A percentile compares a stretch with the other conserved stretches of the same genome.
Evolutionary conservation across 2,888 invertebrate species (phyloP).

Genomic region (Agrilus mali): DNA sequence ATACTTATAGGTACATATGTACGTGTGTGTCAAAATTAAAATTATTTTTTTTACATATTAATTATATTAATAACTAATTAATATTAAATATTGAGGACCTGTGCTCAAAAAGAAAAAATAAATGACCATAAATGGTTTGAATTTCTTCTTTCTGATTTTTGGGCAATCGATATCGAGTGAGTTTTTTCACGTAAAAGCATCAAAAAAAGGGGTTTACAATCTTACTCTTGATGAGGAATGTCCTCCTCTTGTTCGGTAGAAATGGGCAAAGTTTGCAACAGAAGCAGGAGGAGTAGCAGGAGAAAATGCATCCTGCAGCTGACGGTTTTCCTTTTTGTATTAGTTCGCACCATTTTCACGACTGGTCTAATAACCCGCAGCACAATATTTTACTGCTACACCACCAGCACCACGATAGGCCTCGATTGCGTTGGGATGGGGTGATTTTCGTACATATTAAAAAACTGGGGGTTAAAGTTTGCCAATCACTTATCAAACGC

Average conservation of each 20-base stretch:
- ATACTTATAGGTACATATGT: too few relatives aligned
- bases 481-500: too few relatives aligned
- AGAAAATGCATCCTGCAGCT: slow-evolving; percentile 12
- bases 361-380: slow-evolving; percentile 8
- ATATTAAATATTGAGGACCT: too few relatives aligned
- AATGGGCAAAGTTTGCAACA: slow-evolving; percentile 34
- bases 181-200: too few relatives aligned
- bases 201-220: slow-evolving; percentile 17
- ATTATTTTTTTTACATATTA: too few relatives aligned
- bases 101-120: background rate
- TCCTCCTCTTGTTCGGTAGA: slow-evolving; percentile 73
- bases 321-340: slow-evolving; percentile 6
- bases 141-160: too few relatives aligned
- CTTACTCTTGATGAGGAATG: slow-evolving; percentile 85
- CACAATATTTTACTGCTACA: slow-evolving; percentile 15
- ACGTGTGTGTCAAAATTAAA: too few relatives aligned
- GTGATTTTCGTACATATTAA: too few relatives aligned
- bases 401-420: slow-evolving; percentile 3
- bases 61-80: too few relatives aligned
- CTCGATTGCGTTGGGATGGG: too few relatives aligned
- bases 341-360: slow-evolving; percentile 23
- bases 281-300: slow-evolving; percentile 19
- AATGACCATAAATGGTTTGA: background rate
- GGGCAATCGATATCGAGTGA: too few relatives aligned
- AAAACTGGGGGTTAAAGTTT: too few relatives aligned